Conservation (phyloP, 2,113 vertebrate genomes). For the Lonchura striata region DNA sequence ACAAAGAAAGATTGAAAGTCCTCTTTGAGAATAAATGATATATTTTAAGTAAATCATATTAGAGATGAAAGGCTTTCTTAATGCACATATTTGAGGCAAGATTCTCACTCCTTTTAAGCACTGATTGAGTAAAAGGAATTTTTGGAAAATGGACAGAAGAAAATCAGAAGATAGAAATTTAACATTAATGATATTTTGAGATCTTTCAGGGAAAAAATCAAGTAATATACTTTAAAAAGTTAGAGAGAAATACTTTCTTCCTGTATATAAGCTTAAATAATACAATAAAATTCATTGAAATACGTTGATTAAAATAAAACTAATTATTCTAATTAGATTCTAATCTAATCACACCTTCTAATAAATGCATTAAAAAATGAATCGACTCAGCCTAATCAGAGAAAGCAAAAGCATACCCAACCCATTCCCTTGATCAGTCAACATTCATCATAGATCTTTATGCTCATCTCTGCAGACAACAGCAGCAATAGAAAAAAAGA, state of each 20-base stretch:
- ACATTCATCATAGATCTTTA: neutral
- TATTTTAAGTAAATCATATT: conserved; percentile 9
- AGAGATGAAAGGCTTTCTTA: neutral
- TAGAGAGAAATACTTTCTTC: neutral
- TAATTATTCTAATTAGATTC: neutral
- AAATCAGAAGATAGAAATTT: neutral
- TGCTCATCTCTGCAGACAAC: neutral
- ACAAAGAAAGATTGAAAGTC: neutral
- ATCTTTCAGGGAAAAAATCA: neutral
- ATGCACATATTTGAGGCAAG: neutral
- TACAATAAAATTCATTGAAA: neutral
- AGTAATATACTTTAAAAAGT: neutral
- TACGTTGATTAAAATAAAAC: neutral
- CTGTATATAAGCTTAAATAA: neutral
- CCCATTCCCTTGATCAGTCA: neutral
- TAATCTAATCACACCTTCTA: neutral
- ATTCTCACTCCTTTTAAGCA: neutral
- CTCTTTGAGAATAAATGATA: neutral
- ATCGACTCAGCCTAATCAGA: neutral
- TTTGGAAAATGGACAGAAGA: neutral
- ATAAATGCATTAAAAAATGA: neutral
- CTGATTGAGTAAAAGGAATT: neutral
- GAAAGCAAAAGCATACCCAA: neutral
- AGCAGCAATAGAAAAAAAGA: neutral
- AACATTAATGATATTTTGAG: neutral